Evolutionary conservation across 2,113 vertebrate species (phyloP).

Genomic region (Pseudopipra pipra): DNA sequence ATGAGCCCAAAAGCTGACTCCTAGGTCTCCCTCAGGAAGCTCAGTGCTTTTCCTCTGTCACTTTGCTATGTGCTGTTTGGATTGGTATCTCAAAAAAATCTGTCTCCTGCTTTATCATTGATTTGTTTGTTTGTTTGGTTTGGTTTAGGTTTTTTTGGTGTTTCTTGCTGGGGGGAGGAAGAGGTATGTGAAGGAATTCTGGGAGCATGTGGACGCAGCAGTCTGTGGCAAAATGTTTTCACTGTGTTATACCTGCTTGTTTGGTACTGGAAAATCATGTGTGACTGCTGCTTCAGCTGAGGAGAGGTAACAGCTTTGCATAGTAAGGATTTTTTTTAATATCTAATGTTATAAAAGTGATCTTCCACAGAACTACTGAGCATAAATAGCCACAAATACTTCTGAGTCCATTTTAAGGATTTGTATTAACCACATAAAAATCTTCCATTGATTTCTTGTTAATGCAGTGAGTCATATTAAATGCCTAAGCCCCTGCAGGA

Average conservation of each 20-base stretch:
- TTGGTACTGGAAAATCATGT: not conserved
- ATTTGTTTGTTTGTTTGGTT: not conserved
- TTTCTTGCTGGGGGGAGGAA: not conserved
- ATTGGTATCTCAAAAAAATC: not conserved
- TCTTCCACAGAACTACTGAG: not conserved
- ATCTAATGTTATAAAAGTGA: not conserved
- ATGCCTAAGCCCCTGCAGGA: not conserved
- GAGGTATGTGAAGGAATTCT: not conserved
- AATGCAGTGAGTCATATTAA: not conserved
- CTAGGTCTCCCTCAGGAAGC: not conserved
- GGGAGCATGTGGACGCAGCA: not conserved
- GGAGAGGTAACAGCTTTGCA: not conserved
- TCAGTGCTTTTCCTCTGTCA: not conserved
- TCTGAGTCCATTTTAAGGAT: not conserved
- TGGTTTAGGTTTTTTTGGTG: not conserved
- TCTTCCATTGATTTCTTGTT: not conserved
- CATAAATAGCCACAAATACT: not conserved
- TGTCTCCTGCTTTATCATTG: not conserved
- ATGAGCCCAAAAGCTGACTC: not conserved
- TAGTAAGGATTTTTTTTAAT: not conserved
- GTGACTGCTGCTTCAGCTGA: not conserved
- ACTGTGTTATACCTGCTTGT: not conserved
- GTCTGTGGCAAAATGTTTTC: not conserved
- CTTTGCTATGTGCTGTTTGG: not conserved
- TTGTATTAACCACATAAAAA: not conserved